Conservation (phyloP, 2,888 invertebrate species). For the Drosophila antonietae region DNA sequence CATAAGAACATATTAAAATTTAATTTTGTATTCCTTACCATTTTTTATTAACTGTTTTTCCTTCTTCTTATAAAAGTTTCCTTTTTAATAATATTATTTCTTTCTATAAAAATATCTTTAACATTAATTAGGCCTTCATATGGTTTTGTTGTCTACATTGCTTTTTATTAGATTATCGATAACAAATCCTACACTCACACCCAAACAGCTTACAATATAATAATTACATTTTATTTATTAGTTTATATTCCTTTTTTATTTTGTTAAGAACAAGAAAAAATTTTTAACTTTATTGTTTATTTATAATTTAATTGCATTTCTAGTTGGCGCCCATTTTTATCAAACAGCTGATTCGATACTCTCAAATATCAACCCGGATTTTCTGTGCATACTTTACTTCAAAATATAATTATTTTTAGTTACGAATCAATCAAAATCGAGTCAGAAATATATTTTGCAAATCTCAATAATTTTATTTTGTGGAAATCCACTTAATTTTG, state of each 20-base stretch:
- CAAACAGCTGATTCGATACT: background rate
- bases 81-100: no score
- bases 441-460: no score
- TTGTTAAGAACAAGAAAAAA: background rate
- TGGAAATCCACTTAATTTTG: background rate
- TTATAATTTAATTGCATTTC: background rate
- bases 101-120: no score
- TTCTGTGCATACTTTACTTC: no score
- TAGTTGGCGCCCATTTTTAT: background rate
- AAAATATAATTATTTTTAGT: background rate
- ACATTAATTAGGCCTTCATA: no score
- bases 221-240: background rate
- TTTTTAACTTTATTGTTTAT: background rate
- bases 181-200: background rate
- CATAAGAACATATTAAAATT: no score
- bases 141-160: background rate
- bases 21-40: fast-evolving
- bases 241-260: no score
- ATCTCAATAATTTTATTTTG: background rate
- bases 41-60: background rate
- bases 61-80: background rate
- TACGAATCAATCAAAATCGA: no score
- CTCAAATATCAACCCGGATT: background rate
- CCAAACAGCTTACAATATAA: background rate
- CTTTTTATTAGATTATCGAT: background rate